Conservation (phyloP, 2,797 vertebrate species). For the Momotus momota region DNA sequence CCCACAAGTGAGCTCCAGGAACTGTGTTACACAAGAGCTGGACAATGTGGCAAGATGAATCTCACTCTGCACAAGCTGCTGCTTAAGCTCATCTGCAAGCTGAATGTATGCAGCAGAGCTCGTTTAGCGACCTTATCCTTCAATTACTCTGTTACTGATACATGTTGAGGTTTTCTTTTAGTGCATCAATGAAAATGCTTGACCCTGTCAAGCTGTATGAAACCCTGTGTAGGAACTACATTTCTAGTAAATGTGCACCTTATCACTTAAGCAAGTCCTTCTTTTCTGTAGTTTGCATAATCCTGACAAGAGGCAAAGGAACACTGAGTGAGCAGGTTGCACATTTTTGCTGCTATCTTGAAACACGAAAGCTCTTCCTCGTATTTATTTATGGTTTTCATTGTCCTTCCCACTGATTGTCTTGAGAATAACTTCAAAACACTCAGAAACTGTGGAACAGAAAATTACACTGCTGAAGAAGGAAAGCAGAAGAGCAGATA, state of each 20-base stretch:
- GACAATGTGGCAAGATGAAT: background rate
- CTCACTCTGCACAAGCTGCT: background rate
- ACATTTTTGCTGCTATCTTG: background rate
- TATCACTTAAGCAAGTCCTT: background rate
- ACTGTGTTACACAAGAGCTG: background rate
- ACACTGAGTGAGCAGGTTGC: background rate
- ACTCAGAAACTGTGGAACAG: background rate
- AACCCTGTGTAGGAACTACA: background rate
- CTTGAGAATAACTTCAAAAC: background rate
- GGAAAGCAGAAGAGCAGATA: background rate
- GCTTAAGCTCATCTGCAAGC: background rate
- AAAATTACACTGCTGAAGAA: background rate
- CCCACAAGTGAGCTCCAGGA: slow-evolving; percentile 37
- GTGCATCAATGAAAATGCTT: background rate
- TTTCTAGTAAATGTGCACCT: background rate
- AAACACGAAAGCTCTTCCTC: background rate
- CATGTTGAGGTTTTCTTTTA: background rate
- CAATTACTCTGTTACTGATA: background rate
- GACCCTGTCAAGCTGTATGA: background rate
- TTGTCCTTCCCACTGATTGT: background rate
- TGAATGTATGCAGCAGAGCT: background rate
- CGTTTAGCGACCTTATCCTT: fast-evolving
- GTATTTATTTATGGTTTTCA: background rate
- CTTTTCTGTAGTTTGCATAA: background rate
- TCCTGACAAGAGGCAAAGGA: background rate